phyloP scores from a whole-genome alignment of 2,888 invertebrate genomes.

The Stenurella melanura region DNA sequence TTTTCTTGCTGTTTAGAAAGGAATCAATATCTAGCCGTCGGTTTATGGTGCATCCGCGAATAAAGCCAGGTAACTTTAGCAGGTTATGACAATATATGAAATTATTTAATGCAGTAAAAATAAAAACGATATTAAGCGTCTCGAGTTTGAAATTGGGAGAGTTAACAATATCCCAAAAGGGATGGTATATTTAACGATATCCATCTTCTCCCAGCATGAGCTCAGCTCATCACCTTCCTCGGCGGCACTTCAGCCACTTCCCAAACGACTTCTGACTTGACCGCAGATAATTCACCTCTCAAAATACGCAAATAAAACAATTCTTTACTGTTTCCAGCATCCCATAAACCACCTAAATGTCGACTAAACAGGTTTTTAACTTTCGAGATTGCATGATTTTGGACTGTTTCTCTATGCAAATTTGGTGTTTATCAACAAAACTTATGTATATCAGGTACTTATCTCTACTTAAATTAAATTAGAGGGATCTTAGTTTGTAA shows the following conservation, averaged over 20 bases:
- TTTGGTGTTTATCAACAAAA: slow-evolving; percentile 25
- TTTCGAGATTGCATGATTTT: slow-evolving; percentile 14
- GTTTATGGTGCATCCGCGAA: too few relatives aligned
- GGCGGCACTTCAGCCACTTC: slow-evolving; percentile 62
- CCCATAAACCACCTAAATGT: slow-evolving; percentile 52
- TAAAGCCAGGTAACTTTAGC: too few relatives aligned
- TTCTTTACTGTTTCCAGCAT: slow-evolving; percentile 47
- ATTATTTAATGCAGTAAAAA: too few relatives aligned
- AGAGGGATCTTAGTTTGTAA: background rate
- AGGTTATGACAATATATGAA: too few relatives aligned
- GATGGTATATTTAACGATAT: slow-evolving; percentile 53
- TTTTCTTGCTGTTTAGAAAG: too few relatives aligned
- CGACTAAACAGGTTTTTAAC: slow-evolving; percentile 30
- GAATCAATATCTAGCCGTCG: too few relatives aligned
- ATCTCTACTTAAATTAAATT: slow-evolving; percentile 23
- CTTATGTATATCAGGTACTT: slow-evolving; percentile 19
- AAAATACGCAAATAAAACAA: slow-evolving; percentile 56
- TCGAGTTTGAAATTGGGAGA: background rate
- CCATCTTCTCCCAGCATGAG: slow-evolving; percentile 63
- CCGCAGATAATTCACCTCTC: slow-evolving; percentile 55
- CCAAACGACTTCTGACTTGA: slow-evolving; percentile 62
- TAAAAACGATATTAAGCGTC: too few relatives aligned
- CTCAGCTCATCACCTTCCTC: slow-evolving; percentile 62
- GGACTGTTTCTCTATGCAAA: slow-evolving; percentile 26
- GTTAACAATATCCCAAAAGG: slow-evolving; percentile 22